Evolutionary conservation across 2,113 vertebrate genomes (phyloP).

Genomic region (Gulo gulo): DNA sequence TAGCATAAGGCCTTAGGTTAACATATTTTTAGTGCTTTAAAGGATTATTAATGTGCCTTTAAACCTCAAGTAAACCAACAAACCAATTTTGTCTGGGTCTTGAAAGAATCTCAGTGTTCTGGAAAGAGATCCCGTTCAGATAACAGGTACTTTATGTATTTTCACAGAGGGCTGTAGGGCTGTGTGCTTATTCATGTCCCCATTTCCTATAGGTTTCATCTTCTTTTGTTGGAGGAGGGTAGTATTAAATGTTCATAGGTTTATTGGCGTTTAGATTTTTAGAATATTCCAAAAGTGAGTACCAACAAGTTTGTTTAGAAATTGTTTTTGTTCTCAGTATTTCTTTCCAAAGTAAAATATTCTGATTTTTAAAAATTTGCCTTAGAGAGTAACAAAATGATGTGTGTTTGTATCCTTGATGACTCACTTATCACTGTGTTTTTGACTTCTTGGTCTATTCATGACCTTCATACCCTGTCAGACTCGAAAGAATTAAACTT

Average conservation of each 20-base stretch:
- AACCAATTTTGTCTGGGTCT: not conserved
- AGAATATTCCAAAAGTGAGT: not conserved
- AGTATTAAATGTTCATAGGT: not conserved
- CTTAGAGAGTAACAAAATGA: not conserved
- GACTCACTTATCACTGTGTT: slow-evolving; percentile 18
- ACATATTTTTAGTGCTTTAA: not conserved
- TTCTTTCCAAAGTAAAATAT: slow-evolving; percentile 38
- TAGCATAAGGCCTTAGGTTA: not conserved
- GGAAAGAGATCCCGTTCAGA: not conserved
- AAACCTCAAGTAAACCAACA: not conserved
- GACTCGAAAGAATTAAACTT: slow-evolving; percentile 45
- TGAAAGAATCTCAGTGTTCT: not conserved
- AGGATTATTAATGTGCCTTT: not conserved
- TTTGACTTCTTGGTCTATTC: not conserved
- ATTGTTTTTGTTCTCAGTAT: not conserved
- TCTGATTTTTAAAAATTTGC: not conserved
- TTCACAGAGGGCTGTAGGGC: not conserved
- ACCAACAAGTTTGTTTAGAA: not conserved
- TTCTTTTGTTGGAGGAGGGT: not conserved
- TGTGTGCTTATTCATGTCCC: not conserved
- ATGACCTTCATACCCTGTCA: not conserved
- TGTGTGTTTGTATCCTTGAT: not conserved
- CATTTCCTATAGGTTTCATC: slow-evolving; percentile 10
- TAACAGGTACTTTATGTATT: not conserved
- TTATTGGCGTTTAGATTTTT: slow-evolving; percentile 21